phyloP scores from a whole-genome alignment of 1,140 invertebrate species.

The Philotrypesis tridentata region DNA sequence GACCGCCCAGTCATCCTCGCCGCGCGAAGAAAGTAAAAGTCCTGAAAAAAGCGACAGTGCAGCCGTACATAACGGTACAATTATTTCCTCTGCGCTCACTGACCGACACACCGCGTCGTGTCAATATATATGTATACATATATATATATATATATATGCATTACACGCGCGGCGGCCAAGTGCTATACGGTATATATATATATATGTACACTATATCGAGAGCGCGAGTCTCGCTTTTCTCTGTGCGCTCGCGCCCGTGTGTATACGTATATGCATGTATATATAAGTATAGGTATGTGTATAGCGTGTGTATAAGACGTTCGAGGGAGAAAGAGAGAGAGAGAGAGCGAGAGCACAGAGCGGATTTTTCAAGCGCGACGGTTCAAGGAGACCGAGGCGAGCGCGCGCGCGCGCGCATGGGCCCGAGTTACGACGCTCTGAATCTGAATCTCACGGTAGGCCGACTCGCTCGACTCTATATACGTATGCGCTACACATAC shows the following conservation, averaged over 20 bases:
- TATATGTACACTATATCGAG: no score
- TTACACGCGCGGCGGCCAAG: no score
- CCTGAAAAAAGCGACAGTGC: slow-evolving; percentile 35
- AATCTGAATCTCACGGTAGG: slow-evolving; percentile 72
- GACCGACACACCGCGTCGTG: background rate
- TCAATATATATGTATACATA: no score
- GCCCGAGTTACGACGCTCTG: slow-evolving; percentile 68
- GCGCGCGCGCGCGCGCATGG: slow-evolving; percentile 44
- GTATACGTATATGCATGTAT: no score
- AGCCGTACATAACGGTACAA: slow-evolving; percentile 27
- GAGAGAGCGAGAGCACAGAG: slow-evolving; percentile 37
- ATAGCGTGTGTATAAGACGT: no score
- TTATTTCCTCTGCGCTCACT: slow-evolving; percentile 60
- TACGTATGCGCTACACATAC: background rate
- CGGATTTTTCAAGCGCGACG: slow-evolving; percentile 57
- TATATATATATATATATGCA: background rate
- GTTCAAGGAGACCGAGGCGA: slow-evolving; percentile 68
- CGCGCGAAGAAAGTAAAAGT: background rate
- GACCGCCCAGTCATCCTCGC: background rate
- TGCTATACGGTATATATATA: no score
- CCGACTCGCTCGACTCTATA: slow-evolving; percentile 60
- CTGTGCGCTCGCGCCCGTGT: no score
- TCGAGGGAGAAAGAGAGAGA: background rate
- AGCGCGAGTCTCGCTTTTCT: background rate
- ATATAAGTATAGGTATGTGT: no score